Evolutionary conservation across 1,140 invertebrate species (phyloP).

Genomic region (Drosophila mojavensis): DNA sequence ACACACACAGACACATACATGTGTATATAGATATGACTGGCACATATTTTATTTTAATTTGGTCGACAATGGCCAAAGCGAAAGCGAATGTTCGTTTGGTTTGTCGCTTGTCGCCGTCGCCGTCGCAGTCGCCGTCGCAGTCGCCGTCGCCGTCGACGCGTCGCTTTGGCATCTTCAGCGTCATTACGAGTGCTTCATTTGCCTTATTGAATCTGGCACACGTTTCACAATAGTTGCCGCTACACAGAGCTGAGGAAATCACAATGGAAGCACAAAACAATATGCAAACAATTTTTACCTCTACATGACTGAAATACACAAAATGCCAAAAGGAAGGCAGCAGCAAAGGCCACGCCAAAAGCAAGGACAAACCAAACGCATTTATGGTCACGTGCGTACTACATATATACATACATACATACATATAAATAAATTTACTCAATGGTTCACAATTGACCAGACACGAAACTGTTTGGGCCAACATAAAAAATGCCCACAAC

Average conservation of each 20-base stretch:
- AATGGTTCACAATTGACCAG: conserved; percentile 51
- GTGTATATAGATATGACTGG: background rate
- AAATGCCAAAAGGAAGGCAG: conserved; percentile 40
- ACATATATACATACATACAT: conserved; percentile 4
- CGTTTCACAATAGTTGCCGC: conserved; percentile 51
- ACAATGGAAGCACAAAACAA: conserved; percentile 75
- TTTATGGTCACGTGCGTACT: conserved; percentile 72
- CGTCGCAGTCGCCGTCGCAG: background rate
- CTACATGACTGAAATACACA: conserved; percentile 79
- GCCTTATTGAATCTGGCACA: conserved; percentile 78
- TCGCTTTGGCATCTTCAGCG: conserved; percentile 27
- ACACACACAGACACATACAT: background rate
- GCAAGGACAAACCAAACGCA: conserved; percentile 37
- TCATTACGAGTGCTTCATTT: conserved; percentile 79
- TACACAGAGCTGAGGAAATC: conserved; percentile 40
- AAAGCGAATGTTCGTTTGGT: conserved; percentile 45
- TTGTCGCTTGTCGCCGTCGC: background rate
- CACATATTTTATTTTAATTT: conserved; percentile 81
- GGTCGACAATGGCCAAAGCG: conserved; percentile 58
- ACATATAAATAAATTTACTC: conserved; percentile 2
- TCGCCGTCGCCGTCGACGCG: background rate
- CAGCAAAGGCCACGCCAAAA: conserved; percentile 3
- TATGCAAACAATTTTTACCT: conserved; percentile 80
- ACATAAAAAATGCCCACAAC: background rate
- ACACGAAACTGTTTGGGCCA: conserved; percentile 21